These are phyloP conservation scores for Datnioides undecimradiatus DNA, from an alignment of 2,113 vertebrate genomes.

Conservation along the genomic window DNA sequence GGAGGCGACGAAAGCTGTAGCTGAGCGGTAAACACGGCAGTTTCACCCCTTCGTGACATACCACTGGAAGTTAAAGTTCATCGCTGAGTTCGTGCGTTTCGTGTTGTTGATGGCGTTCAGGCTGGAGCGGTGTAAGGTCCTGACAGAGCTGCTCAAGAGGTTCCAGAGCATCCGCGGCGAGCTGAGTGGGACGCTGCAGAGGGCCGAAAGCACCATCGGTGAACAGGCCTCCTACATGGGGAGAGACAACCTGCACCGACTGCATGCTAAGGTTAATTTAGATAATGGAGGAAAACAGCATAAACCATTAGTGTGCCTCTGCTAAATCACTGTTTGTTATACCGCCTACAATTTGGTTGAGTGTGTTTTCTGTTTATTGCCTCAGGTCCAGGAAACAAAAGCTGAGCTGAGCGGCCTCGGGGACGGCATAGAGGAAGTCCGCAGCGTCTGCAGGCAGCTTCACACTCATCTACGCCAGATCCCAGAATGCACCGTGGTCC, in stretches of 20 bases:
- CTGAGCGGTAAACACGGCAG: constrained; percentile 84
- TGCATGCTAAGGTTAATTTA: constrained; percentile 84
- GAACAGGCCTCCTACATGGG: constrained; percentile 91
- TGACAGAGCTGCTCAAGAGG: constrained; percentile 89
- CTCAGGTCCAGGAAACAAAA: constrained; percentile 88
- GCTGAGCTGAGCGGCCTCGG: constrained; percentile 86
- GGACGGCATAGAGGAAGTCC: constrained; percentile 88
- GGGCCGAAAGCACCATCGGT: constrained; percentile 86
- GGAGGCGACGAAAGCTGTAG: constrained; percentile 79
- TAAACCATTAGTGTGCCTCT: neutral
- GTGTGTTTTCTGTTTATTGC: constrained; percentile 29
- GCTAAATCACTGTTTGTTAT: neutral
- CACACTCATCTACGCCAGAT: constrained; percentile 89
- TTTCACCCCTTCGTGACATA: neutral
- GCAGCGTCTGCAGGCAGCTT: constrained; percentile 90
- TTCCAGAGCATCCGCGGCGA: constrained; percentile 86
- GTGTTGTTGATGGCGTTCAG: constrained; percentile 59
- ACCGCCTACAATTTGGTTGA: too few relatives aligned
- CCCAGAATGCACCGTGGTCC: constrained; percentile 84
- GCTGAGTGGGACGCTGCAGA: constrained; percentile 87
- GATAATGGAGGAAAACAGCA: neutral
- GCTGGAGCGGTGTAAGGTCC: constrained; percentile 86
- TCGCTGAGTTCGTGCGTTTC: constrained; percentile 4
- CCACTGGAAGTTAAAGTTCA: too few relatives aligned
- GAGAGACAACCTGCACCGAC: constrained; percentile 90